Evolutionary conservation across 2,797 vertebrate genomes (phyloP), one percentile per base, ranked within the genome.

Genomic region (Atherinosoma microstoma): DNA sequence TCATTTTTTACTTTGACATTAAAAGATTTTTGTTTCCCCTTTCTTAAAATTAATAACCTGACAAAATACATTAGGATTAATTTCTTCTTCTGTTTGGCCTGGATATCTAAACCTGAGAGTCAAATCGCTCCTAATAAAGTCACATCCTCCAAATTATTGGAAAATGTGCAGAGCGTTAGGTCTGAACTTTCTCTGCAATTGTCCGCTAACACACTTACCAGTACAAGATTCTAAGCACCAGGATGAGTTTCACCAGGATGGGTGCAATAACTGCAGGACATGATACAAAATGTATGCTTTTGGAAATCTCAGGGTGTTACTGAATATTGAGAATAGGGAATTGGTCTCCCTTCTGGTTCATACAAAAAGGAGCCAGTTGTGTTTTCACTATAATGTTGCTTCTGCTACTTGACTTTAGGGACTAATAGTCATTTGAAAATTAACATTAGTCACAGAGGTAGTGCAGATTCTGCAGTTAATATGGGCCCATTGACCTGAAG

Each of bases 171-270:
- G 49, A 36, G 47, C 22, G 29, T 38, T 56, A 38, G 4, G 35
- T 56, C 35, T 56, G 51, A 54, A 18, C 10, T 29, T 30, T 51
- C 30, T 53, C 47, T 64, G 18, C 7, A 49, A 16, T 15, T 54
- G 49, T 66, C 49, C 22, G 20, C 35, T 56, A 12, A 64, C n/a
- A 64, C 30, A 64, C 30, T 35, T 51, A 11, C 51, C 45, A 42
- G 51, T 29, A 35, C 29, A 27, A 66, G 24, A 18, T 30, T 57
- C 24, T 42, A 24, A 20, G 30, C 30, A 32, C 30, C 30, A 32
- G 30, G n/a, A n/a, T n/a, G n/a, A 51, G 47, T 11, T n/a, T 9
- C 47, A 51, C 47, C n/a, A 5, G 22, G 9, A 4, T 32, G n/a
- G 12, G 49, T 27, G 12, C 22, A 24, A 24, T 20, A 16, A 18